Conservation (phyloP, 2,797 vertebrate species). For the Sebastes taczanowskii region DNA sequence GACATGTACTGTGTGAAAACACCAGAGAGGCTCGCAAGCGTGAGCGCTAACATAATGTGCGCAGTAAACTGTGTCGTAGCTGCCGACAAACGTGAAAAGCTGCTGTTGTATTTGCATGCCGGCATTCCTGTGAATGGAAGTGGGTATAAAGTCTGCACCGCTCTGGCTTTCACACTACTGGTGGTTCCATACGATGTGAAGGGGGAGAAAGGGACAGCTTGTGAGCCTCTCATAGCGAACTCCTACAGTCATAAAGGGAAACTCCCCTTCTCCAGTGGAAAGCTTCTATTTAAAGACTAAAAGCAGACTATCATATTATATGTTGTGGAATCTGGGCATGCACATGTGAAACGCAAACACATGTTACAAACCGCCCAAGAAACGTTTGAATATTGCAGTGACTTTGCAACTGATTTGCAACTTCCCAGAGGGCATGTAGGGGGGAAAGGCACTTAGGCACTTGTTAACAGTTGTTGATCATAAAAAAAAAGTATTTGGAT, state of each 20-base stretch:
- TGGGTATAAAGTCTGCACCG: not conserved
- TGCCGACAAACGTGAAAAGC: not conserved
- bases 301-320: not conserved
- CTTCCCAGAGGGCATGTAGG: not conserved
- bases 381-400: not conserved
- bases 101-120: not conserved
- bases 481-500: not conserved
- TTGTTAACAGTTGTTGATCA: not conserved
- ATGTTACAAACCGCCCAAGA: not conserved
- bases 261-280: conserved; percentile 36
- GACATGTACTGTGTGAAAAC: not conserved
- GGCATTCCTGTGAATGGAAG: conserved; percentile 25
- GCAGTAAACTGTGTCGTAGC: not conserved
- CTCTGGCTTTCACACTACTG: not conserved
- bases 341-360: conserved; percentile 38
- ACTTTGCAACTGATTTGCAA: not conserved
- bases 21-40: not conserved
- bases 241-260: conserved; percentile 23
- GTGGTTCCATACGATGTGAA: not conserved
- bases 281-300: conserved; percentile 52
- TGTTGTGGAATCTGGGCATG: not conserved
- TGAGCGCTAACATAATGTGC: not conserved
- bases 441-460: not conserved
- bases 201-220: not conserved
- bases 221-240: not conserved